Percentiles rank a stretch among this genome's conserved stretches.
Evolutionary conservation across 92 coral and sea anemone genomes (phyloP).

Genomic region (Epizoanthus illoricatus): DNA sequence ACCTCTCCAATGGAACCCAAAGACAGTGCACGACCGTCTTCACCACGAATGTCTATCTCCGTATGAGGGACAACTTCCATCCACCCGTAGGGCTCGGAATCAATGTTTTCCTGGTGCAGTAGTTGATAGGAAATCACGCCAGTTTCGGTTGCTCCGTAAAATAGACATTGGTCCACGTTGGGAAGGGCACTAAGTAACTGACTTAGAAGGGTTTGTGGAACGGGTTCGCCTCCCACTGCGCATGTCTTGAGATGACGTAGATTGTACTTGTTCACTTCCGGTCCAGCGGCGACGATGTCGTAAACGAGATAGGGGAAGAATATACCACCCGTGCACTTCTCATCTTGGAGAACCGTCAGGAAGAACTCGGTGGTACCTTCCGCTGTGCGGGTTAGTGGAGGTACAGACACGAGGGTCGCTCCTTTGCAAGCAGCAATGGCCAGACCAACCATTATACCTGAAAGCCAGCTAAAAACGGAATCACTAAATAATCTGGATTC

Average conservation of each 20-base stretch:
- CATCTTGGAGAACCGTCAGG: neutral
- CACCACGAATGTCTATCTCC: neutral
- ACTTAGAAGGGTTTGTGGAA: neutral
- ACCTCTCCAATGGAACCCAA: neutral
- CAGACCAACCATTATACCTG: neutral
- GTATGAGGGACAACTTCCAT: neutral
- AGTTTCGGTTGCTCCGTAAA: conserved; percentile 14
- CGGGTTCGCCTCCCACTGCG: neutral
- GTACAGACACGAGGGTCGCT: neutral
- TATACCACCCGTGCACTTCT: neutral
- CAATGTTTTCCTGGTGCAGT: neutral
- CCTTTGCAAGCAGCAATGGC: neutral
- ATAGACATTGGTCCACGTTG: neutral
- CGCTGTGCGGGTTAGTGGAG: neutral
- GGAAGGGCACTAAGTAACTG: neutral
- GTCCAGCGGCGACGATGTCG: neutral
- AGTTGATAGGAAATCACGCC: neutral
- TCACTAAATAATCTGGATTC: neutral
- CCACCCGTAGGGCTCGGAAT: neutral
- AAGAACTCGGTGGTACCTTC: neutral
- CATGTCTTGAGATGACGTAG: neutral
- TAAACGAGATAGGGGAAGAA: neutral
- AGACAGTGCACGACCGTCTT: neutral
- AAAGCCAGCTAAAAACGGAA: neutral
- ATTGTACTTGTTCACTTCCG: neutral